These are phyloP conservation scores for Chalcosyrphus nemorum DNA, from an alignment of 2,888 invertebrate species.

Conservation along the genomic window DNA sequence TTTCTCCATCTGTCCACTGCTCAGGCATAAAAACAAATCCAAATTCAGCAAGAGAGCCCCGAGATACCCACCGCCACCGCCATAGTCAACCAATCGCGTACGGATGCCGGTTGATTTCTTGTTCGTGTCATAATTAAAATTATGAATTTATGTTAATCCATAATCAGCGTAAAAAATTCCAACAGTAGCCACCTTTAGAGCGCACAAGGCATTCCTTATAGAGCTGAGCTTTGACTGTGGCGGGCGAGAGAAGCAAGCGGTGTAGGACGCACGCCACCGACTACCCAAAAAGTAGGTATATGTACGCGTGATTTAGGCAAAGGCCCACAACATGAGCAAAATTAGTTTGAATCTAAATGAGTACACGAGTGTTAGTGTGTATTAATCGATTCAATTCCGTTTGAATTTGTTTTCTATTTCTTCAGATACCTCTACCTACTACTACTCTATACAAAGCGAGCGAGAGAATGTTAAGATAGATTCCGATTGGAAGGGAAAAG, in stretches of 20 bases:
- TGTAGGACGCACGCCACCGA: too few relatives aligned
- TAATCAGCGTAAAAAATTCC: conserved; percentile 70
- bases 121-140: conserved; percentile 66
- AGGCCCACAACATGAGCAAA: conserved; percentile 42
- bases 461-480: conserved; percentile 3
- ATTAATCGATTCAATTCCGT: conserved; percentile 32
- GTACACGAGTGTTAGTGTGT: conserved; percentile 24
- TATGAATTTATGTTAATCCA: conserved; percentile 69
- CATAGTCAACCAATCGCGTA: not conserved
- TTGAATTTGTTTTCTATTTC: conserved; percentile 22
- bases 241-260: not conserved
- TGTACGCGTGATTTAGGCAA: conserved; percentile 16
- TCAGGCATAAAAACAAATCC: not conserved
- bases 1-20: not conserved
- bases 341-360: conserved; percentile 59
- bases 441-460: too few relatives aligned
- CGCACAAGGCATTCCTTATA: conserved; percentile 40
- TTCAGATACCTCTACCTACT: not conserved
- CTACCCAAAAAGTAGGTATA: too few relatives aligned
- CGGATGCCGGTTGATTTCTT: conserved; percentile 27
- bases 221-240: not conserved
- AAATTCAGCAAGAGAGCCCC: not conserved
- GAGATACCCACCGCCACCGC: not conserved
- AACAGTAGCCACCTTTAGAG: conserved; percentile 59
- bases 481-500: conserved; percentile 7